These are phyloP conservation scores for Drosophila seguyi DNA, from an alignment of 1,140 invertebrate species.

Conservation along the genomic window DNA sequence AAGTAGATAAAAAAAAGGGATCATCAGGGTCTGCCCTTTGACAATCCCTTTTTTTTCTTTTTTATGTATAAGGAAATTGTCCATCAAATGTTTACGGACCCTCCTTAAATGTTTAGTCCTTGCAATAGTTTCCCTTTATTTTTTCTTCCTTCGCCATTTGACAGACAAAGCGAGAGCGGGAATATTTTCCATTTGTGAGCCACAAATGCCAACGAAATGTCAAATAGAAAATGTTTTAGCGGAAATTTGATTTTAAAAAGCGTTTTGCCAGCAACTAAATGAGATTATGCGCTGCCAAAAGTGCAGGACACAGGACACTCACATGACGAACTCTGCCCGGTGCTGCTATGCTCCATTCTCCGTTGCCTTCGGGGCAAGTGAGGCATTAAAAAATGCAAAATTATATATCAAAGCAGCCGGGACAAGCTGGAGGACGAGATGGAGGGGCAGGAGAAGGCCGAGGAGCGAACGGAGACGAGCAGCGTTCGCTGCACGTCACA, in stretches of 20 bases:
- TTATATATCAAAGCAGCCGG: conserved; percentile 79
- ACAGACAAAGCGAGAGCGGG: conserved; percentile 14
- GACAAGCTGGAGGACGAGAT: conserved; percentile 37
- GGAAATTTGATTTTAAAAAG: conserved; percentile 84
- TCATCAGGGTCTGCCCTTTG: conserved; percentile 16
- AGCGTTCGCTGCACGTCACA: conserved; percentile 67
- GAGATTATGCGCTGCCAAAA: conserved; percentile 83
- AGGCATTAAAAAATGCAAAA: conserved; percentile 83
- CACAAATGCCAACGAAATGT: conserved; percentile 65
- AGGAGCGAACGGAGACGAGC: conserved; percentile 23
- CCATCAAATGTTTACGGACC: conserved; percentile 21
- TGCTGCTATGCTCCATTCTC: not conserved
- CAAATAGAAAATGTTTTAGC: conserved; percentile 80
- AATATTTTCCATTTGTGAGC: conserved; percentile 54
- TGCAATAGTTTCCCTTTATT: conserved; percentile 6
- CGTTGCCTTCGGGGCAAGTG: conserved; percentile 66
- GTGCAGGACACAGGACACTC: conserved; percentile 65
- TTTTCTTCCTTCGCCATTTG: not conserved
- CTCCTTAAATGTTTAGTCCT: conserved; percentile 1
- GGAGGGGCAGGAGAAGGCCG: conserved; percentile 3
- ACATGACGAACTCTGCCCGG: conserved; percentile 33
- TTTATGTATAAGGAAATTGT: conserved; percentile 27
- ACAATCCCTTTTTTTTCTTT: not conserved
- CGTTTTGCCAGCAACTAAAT: conserved; percentile 83
- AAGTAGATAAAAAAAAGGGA: conserved; percentile 22